Conservation (phyloP, 2,113 vertebrate species). For the Copsychus sechellarum region DNA sequence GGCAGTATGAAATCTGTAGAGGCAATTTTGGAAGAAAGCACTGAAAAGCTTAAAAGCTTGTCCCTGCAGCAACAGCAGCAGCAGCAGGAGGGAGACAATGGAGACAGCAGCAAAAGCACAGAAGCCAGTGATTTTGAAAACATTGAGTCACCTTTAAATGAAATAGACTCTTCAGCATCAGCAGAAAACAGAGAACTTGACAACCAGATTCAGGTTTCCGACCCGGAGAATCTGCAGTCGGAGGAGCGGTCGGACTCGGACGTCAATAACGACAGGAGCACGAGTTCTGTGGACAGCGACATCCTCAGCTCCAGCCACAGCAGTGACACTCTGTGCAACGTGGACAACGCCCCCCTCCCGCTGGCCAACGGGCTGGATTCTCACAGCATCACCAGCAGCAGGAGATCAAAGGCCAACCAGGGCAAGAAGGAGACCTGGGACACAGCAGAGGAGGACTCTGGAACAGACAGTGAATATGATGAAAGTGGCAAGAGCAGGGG, state of each 20-base stretch:
- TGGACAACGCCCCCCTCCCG: constrained; percentile 86
- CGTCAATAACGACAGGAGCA: constrained; percentile 96
- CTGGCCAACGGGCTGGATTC: constrained; percentile 95
- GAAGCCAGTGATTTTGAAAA: constrained; percentile 95
- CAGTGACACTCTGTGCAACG: constrained; percentile 96
- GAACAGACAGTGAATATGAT: constrained; percentile 97
- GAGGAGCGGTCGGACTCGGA: constrained; percentile 97
- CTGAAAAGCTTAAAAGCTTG: constrained; percentile 94
- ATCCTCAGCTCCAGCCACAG: constrained; percentile 99
- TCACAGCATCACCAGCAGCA: constrained; percentile 96
- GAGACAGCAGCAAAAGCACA: constrained; percentile 95
- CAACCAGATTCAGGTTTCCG: constrained; percentile 85
- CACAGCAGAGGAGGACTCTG: constrained; percentile 96
- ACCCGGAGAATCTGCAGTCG: constrained; percentile 85
- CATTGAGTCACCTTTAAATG: constrained; percentile 89
- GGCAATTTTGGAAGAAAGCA: constrained; percentile 95
- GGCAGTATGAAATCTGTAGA: constrained; percentile 88
- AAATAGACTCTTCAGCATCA: constrained; percentile 83
- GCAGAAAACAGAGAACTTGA: constrained; percentile 89
- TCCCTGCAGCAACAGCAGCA: constrained; percentile 82
- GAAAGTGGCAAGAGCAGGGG: constrained; percentile 93
- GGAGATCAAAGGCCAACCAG: constrained; percentile 95
- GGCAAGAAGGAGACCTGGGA: constrained; percentile 98
- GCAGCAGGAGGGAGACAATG: constrained; percentile 82
- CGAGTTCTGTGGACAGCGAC: constrained; percentile 97